A percentile compares a stretch with the other conserved stretches of the same genome.
phyloP scores from a whole-genome alignment of 2,113 vertebrate genomes.

The Gallinago jamesoni region DNA sequence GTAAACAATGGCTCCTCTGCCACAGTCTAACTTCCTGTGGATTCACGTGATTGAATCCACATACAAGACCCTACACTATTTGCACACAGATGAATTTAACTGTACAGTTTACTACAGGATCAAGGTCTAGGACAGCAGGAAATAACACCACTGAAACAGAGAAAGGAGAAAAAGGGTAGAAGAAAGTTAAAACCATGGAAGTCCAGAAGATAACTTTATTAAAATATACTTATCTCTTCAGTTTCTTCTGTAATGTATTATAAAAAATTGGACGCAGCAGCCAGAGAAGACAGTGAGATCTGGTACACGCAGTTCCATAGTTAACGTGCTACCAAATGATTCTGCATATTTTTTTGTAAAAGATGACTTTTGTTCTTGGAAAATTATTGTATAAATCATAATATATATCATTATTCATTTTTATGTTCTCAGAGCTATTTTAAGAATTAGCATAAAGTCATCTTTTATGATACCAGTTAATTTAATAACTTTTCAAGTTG shows the following conservation, averaged over 20 bases:
- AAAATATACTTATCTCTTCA: background rate
- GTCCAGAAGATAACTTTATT: background rate
- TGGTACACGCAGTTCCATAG: background rate
- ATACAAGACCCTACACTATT: background rate
- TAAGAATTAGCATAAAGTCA: background rate
- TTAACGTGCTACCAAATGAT: background rate
- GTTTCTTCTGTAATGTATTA: background rate
- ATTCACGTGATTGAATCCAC: background rate
- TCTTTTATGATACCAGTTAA: background rate
- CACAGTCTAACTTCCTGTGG: background rate
- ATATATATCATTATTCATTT: background rate
- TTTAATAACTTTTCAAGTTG: background rate
- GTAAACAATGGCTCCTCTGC: background rate
- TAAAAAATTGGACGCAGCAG: background rate
- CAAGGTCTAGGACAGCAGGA: background rate
- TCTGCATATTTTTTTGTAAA: background rate
- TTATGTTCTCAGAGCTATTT: background rate
- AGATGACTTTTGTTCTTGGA: background rate
- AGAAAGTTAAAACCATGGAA: background rate
- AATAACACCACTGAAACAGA: background rate
- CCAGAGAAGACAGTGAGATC: background rate
- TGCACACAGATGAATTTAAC: background rate
- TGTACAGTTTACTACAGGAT: rapidly evolving
- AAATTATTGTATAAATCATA: background rate
- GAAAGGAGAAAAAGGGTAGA: background rate